These are phyloP conservation scores for Clarias magur DNA, from an alignment of 2,113 vertebrate species.

Conservation along the genomic window DNA sequence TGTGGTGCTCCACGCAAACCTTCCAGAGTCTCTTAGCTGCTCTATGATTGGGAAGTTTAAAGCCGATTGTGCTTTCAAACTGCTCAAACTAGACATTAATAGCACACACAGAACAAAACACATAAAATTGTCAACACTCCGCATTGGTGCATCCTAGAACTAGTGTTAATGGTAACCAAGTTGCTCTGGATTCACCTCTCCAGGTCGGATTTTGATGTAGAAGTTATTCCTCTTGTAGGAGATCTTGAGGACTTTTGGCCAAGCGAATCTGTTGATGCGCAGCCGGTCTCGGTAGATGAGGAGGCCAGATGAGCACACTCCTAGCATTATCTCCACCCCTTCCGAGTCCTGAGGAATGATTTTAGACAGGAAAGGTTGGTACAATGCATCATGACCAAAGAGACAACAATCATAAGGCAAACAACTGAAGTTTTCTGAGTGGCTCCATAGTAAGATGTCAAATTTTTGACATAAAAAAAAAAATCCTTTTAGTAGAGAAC, in stretches of 20 bases:
- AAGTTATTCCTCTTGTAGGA: slow-evolving; percentile 99
- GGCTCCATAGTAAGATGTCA: slow-evolving; percentile 1
- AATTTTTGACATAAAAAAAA: background rate
- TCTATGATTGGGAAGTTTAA: slow-evolving; percentile 94
- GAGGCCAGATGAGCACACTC: slow-evolving; percentile 92
- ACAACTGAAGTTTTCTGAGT: slow-evolving; percentile 27
- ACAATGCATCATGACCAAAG: slow-evolving; percentile 6
- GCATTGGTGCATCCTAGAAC: background rate
- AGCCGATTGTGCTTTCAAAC: slow-evolving; percentile 97
- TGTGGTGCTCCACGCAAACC: slow-evolving; percentile 97
- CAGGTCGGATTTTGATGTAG: slow-evolving; percentile 96
- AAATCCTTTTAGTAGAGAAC: slow-evolving; percentile 3
- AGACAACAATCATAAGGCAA: background rate
- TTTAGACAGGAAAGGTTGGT: slow-evolving; percentile 3
- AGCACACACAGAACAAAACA: slow-evolving; percentile 25
- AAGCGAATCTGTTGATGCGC: slow-evolving; percentile 96
- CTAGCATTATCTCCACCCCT: slow-evolving; percentile 95
- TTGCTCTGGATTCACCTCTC: slow-evolving; percentile 79
- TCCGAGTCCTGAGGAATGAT: slow-evolving; percentile 85
- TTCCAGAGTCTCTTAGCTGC: slow-evolving; percentile 98
- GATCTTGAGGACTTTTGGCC: slow-evolving; percentile 98
- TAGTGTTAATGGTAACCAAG: background rate
- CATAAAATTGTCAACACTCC: background rate
- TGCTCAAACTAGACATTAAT: slow-evolving; percentile 88
- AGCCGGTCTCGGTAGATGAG: slow-evolving; percentile 94